A percentile compares a stretch with the other conserved stretches of the same genome.
phyloP scores from a whole-genome alignment of 2,113 vertebrate genomes.

The Paratilapia polleni region DNA sequence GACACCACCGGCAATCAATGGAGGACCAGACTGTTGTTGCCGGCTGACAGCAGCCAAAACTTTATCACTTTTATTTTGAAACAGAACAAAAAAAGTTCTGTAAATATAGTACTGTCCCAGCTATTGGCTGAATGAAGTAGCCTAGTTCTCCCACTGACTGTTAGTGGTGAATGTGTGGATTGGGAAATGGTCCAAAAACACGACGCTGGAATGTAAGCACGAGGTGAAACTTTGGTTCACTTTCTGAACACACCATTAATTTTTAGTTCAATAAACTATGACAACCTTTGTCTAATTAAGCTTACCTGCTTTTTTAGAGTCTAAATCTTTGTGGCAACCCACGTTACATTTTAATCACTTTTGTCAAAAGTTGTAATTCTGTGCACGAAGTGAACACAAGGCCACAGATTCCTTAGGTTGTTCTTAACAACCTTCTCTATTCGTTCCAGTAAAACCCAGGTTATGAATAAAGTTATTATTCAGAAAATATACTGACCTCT shows the following conservation, averaged over 20 bases:
- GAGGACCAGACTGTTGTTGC: too few relatives aligned
- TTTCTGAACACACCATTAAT: neutral
- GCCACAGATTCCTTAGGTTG: neutral
- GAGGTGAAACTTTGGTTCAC: too few relatives aligned
- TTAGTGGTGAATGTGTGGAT: too few relatives aligned
- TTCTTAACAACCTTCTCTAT: neutral
- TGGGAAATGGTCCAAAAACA: too few relatives aligned
- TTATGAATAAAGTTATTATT: neutral
- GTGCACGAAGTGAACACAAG: neutral
- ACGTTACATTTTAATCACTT: neutral
- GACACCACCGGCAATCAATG: too few relatives aligned
- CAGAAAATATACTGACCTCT: conserved; percentile 79
- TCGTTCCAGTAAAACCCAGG: neutral
- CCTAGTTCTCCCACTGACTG: too few relatives aligned
- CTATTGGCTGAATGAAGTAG: too few relatives aligned
- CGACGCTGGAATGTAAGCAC: too few relatives aligned
- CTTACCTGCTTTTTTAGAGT: neutral
- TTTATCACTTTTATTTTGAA: too few relatives aligned
- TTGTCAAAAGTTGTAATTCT: neutral
- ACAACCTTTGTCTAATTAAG: neutral
- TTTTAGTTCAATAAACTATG: neutral
- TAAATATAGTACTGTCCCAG: too few relatives aligned
- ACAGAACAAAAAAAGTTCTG: too few relatives aligned
- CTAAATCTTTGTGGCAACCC: neutral
- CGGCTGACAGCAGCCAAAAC: too few relatives aligned